Evolutionary conservation across 1,140 invertebrate species (phyloP), one percentile per base, ranked within the genome.

Genomic region (Bilobella aurantiaca): DNA sequence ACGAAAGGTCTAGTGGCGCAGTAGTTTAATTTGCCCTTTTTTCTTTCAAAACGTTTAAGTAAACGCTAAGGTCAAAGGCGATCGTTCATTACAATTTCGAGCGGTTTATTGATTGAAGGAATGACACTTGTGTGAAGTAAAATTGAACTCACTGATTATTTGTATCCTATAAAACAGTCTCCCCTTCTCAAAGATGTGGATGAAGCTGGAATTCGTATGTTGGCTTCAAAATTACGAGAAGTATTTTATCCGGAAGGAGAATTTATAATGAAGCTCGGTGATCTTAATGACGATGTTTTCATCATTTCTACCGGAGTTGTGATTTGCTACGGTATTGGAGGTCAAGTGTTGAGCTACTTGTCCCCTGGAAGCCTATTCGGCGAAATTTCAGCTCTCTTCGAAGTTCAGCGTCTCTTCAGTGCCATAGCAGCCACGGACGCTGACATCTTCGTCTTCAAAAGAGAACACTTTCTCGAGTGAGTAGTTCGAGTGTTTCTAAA

Each of bases 301-400:
- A 14, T 72, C 1, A 63, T 72, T 25, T 49, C 58, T 21, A 66
- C 42, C 25, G 70, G 70, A 5, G 46, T 65, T 23, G 68, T 72
- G 0, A 64, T 62, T 0, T 37, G 49, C 8, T 72, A 69, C 32
- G 65, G 56, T 30, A 25, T 25, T 3, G 47, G 61, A 16, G 66
- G 66, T 25, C 57, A 69, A 12, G 47, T 72, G 18, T 63, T 69
- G 29, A 37, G 25, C 30, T 67, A 68, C 28, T 32, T 72, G 64
- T 68, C 65, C 8, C 16, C 63, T 23, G 70, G 70, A 56, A 72
- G 70, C 32, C 21, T 72, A 2, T 37, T 72, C 57, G 70, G 70
- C 1, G 70, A 72, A 59, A 67, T 72, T 16, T 63, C 67, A 23
- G 37, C 64, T 0, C 18, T 72, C 2, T 72, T 65, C 31, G 62